phyloP scores from a whole-genome alignment of 2,113 vertebrate species.

The Gracilinanus agilis region DNA sequence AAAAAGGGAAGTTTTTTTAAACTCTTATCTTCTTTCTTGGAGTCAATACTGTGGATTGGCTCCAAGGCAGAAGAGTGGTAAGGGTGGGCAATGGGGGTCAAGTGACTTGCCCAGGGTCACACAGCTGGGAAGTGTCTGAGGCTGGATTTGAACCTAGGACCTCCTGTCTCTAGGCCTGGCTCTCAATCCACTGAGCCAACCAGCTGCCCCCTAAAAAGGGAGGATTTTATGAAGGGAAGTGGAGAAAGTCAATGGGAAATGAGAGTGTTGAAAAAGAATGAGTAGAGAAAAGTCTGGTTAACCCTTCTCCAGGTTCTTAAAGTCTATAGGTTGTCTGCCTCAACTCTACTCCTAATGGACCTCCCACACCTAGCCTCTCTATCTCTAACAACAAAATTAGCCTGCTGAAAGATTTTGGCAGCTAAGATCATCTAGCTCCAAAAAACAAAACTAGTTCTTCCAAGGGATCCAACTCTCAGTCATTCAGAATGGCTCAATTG shows the following conservation, averaged over 20 bases:
- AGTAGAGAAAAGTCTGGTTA: not conserved
- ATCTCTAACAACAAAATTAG: accelerated
- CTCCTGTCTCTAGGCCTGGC: no score
- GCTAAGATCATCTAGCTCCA: not conserved
- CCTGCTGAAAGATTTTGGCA: not conserved
- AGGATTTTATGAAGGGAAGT: not conserved
- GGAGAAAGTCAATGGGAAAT: not conserved
- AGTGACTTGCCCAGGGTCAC: no score
- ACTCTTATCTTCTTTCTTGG: no score
- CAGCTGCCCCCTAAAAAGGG: no score
- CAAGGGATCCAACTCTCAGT: not conserved
- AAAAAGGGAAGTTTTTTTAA: no score
- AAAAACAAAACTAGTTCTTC: not conserved
- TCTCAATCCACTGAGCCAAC: no score
- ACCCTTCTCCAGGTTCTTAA: not conserved
- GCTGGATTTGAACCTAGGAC: no score
- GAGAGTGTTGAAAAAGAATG: not conserved
- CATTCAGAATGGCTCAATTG: not conserved
- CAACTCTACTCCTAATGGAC: not conserved
- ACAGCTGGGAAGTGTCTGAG: no score
- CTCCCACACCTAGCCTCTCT: not conserved
- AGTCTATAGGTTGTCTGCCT: not conserved
- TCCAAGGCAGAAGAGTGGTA: no score
- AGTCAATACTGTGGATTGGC: no score
- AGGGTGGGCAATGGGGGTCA: no score